phyloP scores from a whole-genome alignment of 2,888 invertebrate species.

The Cantharis rufa region DNA sequence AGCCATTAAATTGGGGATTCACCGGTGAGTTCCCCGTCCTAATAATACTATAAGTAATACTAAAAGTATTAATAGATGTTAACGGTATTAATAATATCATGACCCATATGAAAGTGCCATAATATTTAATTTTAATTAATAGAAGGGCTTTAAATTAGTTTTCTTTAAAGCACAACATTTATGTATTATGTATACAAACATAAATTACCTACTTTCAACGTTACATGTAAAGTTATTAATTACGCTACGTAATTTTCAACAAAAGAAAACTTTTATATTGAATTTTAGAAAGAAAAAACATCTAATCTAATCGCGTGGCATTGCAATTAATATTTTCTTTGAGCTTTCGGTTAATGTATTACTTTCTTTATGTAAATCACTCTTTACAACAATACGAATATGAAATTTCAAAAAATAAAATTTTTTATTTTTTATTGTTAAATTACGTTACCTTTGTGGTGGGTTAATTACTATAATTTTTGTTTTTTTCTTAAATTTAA shows the following conservation, averaged over 20 bases:
- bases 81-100: too few species aligned
- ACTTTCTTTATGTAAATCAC: not conserved
- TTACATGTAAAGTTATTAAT: not conserved
- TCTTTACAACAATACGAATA: not conserved
- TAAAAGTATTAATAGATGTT: too few species aligned
- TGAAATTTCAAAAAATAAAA: not conserved
- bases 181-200: not conserved
- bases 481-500: not conserved
- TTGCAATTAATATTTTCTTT: not conserved
- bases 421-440: not conserved
- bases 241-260: not conserved
- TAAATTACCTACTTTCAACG: not conserved
- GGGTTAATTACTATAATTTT: not conserved
- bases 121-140: too few species aligned
- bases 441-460: not conserved
- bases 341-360: not conserved
- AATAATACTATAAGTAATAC: too few species aligned
- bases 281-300: not conserved
- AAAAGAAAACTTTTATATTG: not conserved
- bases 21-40: too few species aligned
- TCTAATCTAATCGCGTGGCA: not conserved
- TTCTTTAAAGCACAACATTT: not conserved
- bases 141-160: not conserved
- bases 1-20: too few species aligned
- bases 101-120: too few species aligned